Evolutionary conservation across 2,888 invertebrate genomes (phyloP).

Genomic region (Prosopocoilus inquinatus): DNA sequence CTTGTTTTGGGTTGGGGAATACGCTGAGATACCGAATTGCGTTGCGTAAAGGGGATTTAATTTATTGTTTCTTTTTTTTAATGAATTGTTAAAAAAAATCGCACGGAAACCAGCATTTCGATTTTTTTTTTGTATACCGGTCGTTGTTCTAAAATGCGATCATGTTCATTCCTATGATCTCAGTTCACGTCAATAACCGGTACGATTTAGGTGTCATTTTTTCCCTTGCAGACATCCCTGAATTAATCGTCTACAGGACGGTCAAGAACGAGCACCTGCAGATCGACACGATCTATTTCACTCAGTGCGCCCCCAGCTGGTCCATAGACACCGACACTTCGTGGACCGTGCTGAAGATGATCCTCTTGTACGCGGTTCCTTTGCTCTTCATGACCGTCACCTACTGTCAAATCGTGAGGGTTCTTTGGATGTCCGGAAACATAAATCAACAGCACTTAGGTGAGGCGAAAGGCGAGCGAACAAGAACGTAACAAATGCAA

Average conservation of each 20-base stretch:
- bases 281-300: slow-evolving; percentile 57
- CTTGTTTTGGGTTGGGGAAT: too few species aligned
- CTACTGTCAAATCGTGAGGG: slow-evolving; percentile 79
- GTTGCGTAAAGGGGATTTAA: too few species aligned
- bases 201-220: not conserved
- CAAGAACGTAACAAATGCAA: too few species aligned
- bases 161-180: not conserved
- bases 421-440: slow-evolving; percentile 77
- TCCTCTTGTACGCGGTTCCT: slow-evolving; percentile 77
- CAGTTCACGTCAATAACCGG: too few species aligned
- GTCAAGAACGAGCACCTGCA: slow-evolving; percentile 47
- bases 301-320: slow-evolving; percentile 70
- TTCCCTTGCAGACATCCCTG: slow-evolving; percentile 68
- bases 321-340: slow-evolving; percentile 64
- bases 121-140: not conserved
- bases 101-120: not conserved
- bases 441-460: slow-evolving; percentile 65
- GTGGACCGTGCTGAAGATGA: slow-evolving; percentile 67
- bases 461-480: slow-evolving; percentile 18
- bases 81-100: too few species aligned
- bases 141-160: too few species aligned
- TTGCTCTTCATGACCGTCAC: slow-evolving; percentile 79
- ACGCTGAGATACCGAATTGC: too few species aligned
- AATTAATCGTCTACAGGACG: slow-evolving; percentile 70
- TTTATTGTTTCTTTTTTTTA: too few species aligned